phyloP scores from a whole-genome alignment of 2,888 invertebrate species.

The Hofmannophila pseudospretella region DNA sequence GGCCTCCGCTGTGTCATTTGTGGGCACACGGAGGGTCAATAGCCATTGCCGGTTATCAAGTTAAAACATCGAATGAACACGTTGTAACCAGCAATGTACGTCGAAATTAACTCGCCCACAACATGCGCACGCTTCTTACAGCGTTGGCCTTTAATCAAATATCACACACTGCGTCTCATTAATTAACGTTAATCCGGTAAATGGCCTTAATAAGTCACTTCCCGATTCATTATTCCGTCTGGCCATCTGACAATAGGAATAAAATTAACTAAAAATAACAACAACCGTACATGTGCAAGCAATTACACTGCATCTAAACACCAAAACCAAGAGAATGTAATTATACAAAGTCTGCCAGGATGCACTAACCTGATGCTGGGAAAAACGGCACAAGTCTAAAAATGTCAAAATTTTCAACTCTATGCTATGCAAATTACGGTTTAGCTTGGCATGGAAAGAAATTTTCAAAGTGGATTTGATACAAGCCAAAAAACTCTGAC shows the following conservation, averaged over 20 bases:
- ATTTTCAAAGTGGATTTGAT: too few species aligned
- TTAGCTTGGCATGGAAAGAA: background rate
- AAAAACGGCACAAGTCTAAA: background rate
- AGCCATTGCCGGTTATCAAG: too few species aligned
- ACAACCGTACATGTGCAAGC: slow-evolving; percentile 27
- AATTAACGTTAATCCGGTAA: too few species aligned
- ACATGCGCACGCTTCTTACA: too few species aligned
- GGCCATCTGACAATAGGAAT: slow-evolving; percentile 2
- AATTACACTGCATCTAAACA: slow-evolving; percentile 42
- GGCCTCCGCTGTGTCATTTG: too few species aligned
- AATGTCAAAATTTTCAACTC: slow-evolving; percentile 24
- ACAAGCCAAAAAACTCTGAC: background rate
- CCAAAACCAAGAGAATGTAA: slow-evolving; percentile 46
- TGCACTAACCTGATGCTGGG: slow-evolving; percentile 23
- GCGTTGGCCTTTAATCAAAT: too few species aligned
- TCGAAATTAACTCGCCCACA: too few species aligned
- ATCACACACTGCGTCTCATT: too few species aligned
- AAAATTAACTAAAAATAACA: slow-evolving; percentile 6
- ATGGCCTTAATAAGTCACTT: background rate
- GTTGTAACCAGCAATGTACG: too few species aligned
- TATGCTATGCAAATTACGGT: slow-evolving; percentile 12
- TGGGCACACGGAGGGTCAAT: too few species aligned
- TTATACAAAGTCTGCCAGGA: slow-evolving; percentile 60
- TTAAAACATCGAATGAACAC: too few species aligned
- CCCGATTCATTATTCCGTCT: background rate